Evolutionary conservation across 2,113 vertebrate species (phyloP).

Genomic region (Tamias sibiricus): DNA sequence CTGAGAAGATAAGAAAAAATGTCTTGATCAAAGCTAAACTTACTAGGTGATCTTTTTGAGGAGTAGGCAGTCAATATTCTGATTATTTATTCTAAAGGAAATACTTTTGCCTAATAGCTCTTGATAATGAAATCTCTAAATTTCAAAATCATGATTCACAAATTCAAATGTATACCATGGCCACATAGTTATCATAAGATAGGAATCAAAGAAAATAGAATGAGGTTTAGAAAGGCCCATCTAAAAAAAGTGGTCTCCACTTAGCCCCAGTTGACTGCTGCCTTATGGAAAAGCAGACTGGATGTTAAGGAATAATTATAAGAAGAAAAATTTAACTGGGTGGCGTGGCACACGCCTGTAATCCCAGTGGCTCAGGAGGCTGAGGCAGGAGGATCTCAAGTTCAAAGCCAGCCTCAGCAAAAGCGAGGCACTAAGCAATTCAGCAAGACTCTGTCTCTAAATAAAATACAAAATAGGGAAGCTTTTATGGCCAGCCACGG

Average conservation of each 20-base stretch:
- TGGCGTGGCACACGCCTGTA: too few relatives aligned
- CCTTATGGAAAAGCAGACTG: not conserved
- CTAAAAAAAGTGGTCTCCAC: not conserved
- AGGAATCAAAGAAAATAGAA: not conserved
- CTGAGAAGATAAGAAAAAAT: not conserved
- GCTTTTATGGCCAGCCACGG: too few relatives aligned
- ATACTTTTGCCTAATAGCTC: not conserved
- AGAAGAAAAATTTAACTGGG: not conserved
- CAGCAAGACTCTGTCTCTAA: too few relatives aligned
- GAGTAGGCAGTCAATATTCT: not conserved
- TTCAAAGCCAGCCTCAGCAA: too few relatives aligned
- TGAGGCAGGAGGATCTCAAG: too few relatives aligned
- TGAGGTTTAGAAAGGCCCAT: not conserved
- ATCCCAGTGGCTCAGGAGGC: too few relatives aligned
- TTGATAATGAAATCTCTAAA: not conserved
- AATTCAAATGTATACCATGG: not conserved
- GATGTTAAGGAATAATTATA: not conserved
- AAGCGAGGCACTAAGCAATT: too few relatives aligned
- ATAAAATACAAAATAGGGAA: too few relatives aligned
- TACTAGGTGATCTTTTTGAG: not conserved
- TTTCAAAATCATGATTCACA: not conserved
- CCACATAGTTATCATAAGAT: not conserved
- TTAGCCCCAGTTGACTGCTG: not conserved
- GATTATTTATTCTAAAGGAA: not conserved
- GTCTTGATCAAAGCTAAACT: not conserved